A percentile compares a stretch with the other conserved stretches of the same genome.
These are phyloP conservation scores for Paradisaea rubra DNA, from an alignment of 2,113 vertebrate species.

Conservation along the genomic window DNA sequence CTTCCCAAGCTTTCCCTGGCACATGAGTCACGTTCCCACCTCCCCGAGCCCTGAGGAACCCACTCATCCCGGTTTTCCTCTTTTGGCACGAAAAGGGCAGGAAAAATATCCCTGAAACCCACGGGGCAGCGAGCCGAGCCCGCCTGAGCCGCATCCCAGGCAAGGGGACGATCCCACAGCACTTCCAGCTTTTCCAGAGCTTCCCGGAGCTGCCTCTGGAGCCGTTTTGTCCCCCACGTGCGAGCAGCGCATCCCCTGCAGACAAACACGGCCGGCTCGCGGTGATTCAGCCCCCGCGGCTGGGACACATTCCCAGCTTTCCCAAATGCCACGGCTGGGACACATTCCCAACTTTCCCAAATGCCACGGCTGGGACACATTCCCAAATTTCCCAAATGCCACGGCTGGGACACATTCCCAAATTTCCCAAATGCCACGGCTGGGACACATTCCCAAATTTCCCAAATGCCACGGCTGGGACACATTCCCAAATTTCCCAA, in stretches of 20 bases:
- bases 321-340: not conserved
- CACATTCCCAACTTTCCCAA: no score
- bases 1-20: not conserved
- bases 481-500: not conserved
- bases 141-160: not conserved
- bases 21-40: not conserved
- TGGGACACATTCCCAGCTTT: not conserved
- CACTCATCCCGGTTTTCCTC: not conserved
- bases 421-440: not conserved
- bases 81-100: not conserved
- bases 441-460: no score
- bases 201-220: not conserved
- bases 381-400: no score
- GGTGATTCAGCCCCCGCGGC: not conserved
- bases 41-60: not conserved
- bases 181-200: not conserved
- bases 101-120: not conserved
- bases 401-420: not conserved
- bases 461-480: not conserved
- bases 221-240: not conserved
- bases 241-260: not conserved
- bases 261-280: not conserved
- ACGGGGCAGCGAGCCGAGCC: not conserved
- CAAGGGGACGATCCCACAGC: not conserved
- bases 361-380: no score